Base-by-base conservation (phyloP, 2,797 vertebrate species). In the Percopsis omiscomaycus region DNA sequence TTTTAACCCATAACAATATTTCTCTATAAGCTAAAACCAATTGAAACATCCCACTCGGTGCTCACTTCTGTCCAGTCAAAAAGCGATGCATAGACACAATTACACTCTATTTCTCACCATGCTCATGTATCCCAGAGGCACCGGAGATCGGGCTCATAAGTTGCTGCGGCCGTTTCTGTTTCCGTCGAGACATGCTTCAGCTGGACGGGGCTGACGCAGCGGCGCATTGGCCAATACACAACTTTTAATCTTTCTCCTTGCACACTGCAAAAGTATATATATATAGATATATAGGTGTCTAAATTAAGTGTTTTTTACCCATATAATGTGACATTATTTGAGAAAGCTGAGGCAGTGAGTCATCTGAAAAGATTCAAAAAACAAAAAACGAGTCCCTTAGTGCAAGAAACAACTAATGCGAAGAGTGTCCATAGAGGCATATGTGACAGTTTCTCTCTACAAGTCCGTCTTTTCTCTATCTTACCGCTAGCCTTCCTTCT, bases 161-260 rank as follows among this genome's bases (percentile, higher is more conserved):
- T 81, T 92, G 91, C 86, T 87, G 89, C 73, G 89, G 89, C 84
- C 86, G 82, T 86, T 91, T 92, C 89, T 91, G 91, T 89, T 92
- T 91, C 88, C 89, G 89, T 84, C 89, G 89, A 79, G 88, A 90
- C 89, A 91, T 91, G 84, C 81, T 84, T 80, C 86, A 82, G 79
- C 79, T 75, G 85, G 80, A 83, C 71, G 74, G 78, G 76, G 78
- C 53, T 74, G 64, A 77, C 44, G 74, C 65, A 82, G 81, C 73
- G 75, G 77, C 75, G 60, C 83, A 82, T 73, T 79, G 80, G 82
- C 82, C 84, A 79, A 82, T 68, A 79, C 75, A 74, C 75, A 82
- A 85, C 75, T 76, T 82, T 80, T 77, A 87, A 42, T 76, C 75
- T 86, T 70, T 80, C 75, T 86, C 78, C 76, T 77, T 83, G 79